Evolutionary conservation across 2,113 vertebrate genomes (phyloP).

Genomic region (Amblyornis subalaris): DNA sequence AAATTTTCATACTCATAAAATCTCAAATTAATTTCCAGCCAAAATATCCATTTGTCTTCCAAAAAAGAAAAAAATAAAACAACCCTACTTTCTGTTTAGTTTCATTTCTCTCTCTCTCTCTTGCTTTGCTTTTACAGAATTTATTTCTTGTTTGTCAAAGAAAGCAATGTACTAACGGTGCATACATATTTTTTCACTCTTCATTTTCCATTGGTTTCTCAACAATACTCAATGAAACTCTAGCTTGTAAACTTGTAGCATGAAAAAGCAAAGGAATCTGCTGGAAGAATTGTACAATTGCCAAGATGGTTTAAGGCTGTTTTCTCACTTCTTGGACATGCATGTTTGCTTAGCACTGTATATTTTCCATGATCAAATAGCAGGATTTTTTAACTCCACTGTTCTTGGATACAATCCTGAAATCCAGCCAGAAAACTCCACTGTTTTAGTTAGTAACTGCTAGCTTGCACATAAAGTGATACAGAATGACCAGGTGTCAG

Average conservation of each 20-base stretch:
- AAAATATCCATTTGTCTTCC: background rate
- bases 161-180: background rate
- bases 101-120: background rate
- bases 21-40: background rate
- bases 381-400: background rate
- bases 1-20: background rate
- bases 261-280: background rate
- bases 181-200: background rate
- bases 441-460: background rate
- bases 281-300: background rate
- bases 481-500: background rate
- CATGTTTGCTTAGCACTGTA: background rate
- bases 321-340: background rate
- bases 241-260: background rate
- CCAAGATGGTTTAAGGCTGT: background rate
- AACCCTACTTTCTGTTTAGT: background rate
- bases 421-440: background rate
- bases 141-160: background rate
- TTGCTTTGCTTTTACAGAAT: background rate
- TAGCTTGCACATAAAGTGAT: background rate
- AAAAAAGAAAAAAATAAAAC: background rate
- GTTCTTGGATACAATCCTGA: background rate
- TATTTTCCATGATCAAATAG: background rate
- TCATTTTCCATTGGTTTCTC: background rate
- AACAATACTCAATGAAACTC: background rate